These are phyloP conservation scores for Philotrypesis tridentata DNA, from an alignment of 1,140 invertebrate species.

Conservation along the genomic window DNA sequence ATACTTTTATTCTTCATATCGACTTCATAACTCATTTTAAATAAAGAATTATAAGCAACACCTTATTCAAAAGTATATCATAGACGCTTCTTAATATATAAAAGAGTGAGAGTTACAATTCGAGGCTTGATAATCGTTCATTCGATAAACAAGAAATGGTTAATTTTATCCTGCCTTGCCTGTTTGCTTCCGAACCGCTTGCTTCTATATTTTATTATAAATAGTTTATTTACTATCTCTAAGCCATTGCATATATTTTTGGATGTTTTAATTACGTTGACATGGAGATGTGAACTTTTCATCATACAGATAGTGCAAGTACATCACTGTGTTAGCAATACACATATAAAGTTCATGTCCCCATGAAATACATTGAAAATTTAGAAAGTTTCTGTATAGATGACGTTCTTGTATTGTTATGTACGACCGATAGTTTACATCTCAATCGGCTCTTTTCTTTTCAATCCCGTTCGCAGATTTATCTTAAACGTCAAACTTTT, in stretches of 20 bases:
- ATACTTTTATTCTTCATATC: slow-evolving; percentile 11
- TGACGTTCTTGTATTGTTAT: neutral
- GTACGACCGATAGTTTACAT: neutral
- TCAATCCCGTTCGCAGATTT: neutral
- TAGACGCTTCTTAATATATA: slow-evolving; percentile 1
- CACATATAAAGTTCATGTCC: slow-evolving; percentile 12
- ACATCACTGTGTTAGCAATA: no score
- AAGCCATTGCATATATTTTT: slow-evolving; percentile 15
- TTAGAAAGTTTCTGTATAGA: slow-evolving; percentile 17
- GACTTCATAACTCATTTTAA: neutral
- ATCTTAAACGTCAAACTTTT: neutral
- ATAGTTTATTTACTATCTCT: slow-evolving; percentile 15
- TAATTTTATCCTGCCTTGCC: slow-evolving; percentile 54
- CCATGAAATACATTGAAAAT: slow-evolving; percentile 18
- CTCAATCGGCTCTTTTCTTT: slow-evolving; percentile 15
- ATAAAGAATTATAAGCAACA: neutral
- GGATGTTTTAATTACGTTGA: neutral
- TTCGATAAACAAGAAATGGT: slow-evolving; percentile 43
- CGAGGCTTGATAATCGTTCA: slow-evolving; percentile 38
- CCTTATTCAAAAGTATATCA: neutral
- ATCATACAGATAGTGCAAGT: no score
- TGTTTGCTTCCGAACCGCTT: slow-evolving; percentile 61
- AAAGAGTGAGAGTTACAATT: slow-evolving; percentile 3
- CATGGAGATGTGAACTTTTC: slow-evolving; percentile 21
- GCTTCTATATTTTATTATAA: slow-evolving; percentile 56